Evolutionary conservation across 2,888 invertebrate species (phyloP).

Genomic region (Empis livida): DNA sequence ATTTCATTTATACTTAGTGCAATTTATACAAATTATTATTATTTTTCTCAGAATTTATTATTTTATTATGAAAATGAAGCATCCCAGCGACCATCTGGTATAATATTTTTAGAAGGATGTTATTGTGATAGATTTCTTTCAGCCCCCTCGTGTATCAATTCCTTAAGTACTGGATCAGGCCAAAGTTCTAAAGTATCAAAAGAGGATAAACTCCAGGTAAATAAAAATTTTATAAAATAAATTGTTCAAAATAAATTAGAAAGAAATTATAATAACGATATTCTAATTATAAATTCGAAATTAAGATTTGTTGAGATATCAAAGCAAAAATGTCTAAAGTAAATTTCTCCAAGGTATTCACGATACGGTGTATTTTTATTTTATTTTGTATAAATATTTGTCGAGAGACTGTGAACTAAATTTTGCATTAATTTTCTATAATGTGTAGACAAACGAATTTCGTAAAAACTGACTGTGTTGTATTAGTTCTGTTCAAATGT

Average conservation of each 20-base stretch:
- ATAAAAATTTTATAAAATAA: not conserved
- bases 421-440: no score
- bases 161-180: conserved; percentile 9
- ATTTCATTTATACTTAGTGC: no score
- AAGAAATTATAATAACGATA: not conserved
- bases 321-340: no score
- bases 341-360: no score
- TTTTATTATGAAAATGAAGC: conserved; percentile 84
- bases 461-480: no score
- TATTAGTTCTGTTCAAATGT: no score
- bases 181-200: conserved; percentile 12
- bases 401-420: no score
- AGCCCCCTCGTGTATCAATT: conserved; percentile 24
- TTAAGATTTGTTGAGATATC: no score
- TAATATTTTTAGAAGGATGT: conserved; percentile 76
- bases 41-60: conserved; percentile 61
- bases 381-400: no score
- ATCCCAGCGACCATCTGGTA: conserved; percentile 65
- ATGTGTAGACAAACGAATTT: no score
- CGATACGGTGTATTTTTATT: no score
- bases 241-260: not conserved
- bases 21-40: not conserved
- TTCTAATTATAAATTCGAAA: no score
- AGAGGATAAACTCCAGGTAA: conserved; percentile 18
- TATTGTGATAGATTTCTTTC: conserved; percentile 71